These are phyloP conservation scores for Microcebus jonahi DNA, from an alignment of 2,113 vertebrate species.

Conservation along the genomic window DNA sequence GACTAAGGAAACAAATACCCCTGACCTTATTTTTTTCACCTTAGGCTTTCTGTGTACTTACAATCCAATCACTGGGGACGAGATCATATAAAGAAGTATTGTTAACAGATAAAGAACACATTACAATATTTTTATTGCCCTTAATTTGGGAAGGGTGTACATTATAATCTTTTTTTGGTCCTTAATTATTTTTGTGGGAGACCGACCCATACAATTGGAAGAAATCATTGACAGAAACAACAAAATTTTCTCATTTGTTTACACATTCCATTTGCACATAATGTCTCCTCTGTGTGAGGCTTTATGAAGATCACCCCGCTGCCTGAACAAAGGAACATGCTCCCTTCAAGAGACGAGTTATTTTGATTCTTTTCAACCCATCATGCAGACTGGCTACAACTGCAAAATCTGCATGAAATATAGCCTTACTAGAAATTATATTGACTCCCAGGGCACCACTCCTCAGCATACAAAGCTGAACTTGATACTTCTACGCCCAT, in stretches of 20 bases:
- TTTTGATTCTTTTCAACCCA: background rate
- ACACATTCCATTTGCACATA: background rate
- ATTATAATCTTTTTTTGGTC: background rate
- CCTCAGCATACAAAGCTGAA: background rate
- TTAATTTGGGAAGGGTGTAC: too few relatives aligned
- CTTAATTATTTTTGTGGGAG: background rate
- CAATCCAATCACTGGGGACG: background rate
- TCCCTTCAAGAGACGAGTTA: background rate
- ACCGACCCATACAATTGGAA: background rate
- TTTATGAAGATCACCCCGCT: background rate
- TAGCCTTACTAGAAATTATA: background rate
- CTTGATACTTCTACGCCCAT: background rate
- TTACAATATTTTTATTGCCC: background rate
- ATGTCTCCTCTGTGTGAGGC: background rate
- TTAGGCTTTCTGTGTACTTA: background rate
- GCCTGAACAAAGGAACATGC: background rate
- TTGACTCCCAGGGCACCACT: background rate
- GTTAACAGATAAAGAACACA: background rate
- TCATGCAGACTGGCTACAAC: background rate
- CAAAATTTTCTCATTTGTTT: background rate
- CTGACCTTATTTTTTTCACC: background rate
- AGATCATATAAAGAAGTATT: background rate
- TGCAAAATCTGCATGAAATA: background rate
- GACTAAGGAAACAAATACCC: background rate
- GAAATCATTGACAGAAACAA: background rate